A percentile compares a stretch with the other conserved stretches of the same genome.
These are phyloP conservation scores for Rhabdomys dilectus DNA, from an alignment of 2,113 vertebrate genomes.

Conservation along the genomic window DNA sequence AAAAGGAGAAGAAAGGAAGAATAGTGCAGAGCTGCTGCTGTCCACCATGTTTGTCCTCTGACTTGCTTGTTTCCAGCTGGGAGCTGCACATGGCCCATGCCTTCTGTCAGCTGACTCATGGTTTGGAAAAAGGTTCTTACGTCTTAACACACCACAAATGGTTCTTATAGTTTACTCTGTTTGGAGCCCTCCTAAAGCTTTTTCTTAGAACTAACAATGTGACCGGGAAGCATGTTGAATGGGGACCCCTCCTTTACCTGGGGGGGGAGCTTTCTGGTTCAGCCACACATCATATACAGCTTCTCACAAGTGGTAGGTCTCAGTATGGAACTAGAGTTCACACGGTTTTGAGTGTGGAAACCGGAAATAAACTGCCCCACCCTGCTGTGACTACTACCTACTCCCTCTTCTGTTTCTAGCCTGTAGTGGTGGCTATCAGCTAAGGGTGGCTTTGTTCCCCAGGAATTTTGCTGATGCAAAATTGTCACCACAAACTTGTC, in stretches of 20 bases:
- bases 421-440: accelerated
- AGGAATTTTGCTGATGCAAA: background rate
- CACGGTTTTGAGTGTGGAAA: too few species aligned
- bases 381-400: background rate
- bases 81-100: background rate
- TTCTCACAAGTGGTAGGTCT: background rate
- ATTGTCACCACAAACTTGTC: too few species aligned
- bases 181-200: background rate
- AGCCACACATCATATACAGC: background rate
- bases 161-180: background rate
- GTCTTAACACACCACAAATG: background rate
- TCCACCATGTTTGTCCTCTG: background rate
- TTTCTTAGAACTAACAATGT: background rate
- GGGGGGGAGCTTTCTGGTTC: background rate
- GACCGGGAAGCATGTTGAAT: background rate
- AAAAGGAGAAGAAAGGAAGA: conserved; percentile 86
- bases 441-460: background rate
- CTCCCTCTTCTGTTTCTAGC: too few species aligned
- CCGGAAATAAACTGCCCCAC: background rate
- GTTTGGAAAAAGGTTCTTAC: background rate
- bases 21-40: background rate
- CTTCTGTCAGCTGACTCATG: background rate
- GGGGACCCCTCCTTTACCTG: too few species aligned
- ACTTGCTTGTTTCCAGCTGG: background rate
- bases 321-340: background rate